Base-by-base conservation (phyloP, 1,140 invertebrate species). In the Hesperophylax magnus region DNA sequence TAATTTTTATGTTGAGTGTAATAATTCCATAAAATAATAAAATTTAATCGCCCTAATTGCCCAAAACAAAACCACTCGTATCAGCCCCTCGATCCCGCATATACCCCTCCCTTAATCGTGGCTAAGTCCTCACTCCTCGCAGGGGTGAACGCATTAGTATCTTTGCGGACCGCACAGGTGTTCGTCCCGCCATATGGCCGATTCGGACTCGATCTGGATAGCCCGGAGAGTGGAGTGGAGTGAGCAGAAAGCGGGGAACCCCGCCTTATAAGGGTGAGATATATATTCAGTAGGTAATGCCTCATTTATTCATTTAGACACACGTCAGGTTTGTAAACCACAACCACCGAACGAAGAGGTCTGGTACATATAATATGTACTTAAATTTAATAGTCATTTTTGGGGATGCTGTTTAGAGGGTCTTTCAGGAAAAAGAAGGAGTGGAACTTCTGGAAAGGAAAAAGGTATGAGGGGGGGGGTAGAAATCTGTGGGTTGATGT, bases 131-230 rank as follows among this genome's bases (percentile, higher is more conserved):
- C 39, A 8, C 0, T 34, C 34, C 24, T 34, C 14, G 17, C 11
- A 61, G 34, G 18, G 69, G 67, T 71, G 39, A 71, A 53, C 22
- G 17, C 17, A 67, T 31, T 65, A 34, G 27, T 67, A 67, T 69
- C 65, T 69, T 6, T 39, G 39, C 20, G 14, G 15, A 24, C 71
- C 53, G 71, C 71, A 74, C 71, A 74, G 71, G 71, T 74, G 71
- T 74, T 74, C 71, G 17, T 54, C 52, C 71, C 71, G 74, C 76
- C 81, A 82, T 82, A 82, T 82, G 81, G 76, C 60, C 47, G 54
- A 17, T 65, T 67, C 53, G 69, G 22, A 63, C 31, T 53, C n/a
- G 54, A 31, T n/a, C 58, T 61, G 20, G 58, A 61, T 15, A 24
- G 58, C 58, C 34, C 1, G 65, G 65, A 34, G 65, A 34, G 27